Base-by-base conservation (phyloP, 2,113 vertebrate species). In the Telmatochromis sp. region DNA sequence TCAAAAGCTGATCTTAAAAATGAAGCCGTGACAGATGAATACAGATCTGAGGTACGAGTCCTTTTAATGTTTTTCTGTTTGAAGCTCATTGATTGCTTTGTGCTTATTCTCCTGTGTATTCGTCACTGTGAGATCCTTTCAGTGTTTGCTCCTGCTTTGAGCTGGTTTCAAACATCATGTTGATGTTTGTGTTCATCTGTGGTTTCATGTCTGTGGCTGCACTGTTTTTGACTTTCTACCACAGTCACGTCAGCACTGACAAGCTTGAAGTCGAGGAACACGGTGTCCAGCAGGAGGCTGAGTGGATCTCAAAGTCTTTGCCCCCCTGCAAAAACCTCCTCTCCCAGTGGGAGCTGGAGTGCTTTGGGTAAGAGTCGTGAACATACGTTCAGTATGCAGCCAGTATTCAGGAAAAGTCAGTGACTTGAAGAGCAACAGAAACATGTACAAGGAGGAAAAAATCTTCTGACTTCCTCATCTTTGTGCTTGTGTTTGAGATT, bases 401-500 rank as follows among this genome's bases (percentile, higher is more conserved):
- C 65, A 42, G n/a, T 70, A 23, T 42, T 26, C 65, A 70, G 37
- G 0, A 0, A 4, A 70, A 9, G 37, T 40, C 63, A 8, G 3
- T 23, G 37, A 68, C n/a, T 40, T 23, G n/a, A 42, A 42, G n/a
- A 70, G 3, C 37, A 70, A 42, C 65, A 70, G n/a, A 70, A 42
- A 42, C n/a, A 14, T 42, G 37, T 42, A 15, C 7, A 70, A 70
- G 12, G n/a, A 42, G 35, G n/a, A 15, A 0, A 70, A 70, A 23
- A 15, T 70, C n/a, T 70, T 40, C 65, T 23, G 65, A 42, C 35
- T 23, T 23, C 11, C 63, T 68, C 63, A 0, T 40, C 19, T 68
- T 40, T 23, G 11, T 23, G 35, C 35, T 40, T 0, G 5, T 40
- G 35, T 68, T 21, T 68, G 19, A 68, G 63, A 37, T 35, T 68